phyloP scores from a whole-genome alignment of 2,113 vertebrate species.

The Phylloscopus whistleri region DNA sequence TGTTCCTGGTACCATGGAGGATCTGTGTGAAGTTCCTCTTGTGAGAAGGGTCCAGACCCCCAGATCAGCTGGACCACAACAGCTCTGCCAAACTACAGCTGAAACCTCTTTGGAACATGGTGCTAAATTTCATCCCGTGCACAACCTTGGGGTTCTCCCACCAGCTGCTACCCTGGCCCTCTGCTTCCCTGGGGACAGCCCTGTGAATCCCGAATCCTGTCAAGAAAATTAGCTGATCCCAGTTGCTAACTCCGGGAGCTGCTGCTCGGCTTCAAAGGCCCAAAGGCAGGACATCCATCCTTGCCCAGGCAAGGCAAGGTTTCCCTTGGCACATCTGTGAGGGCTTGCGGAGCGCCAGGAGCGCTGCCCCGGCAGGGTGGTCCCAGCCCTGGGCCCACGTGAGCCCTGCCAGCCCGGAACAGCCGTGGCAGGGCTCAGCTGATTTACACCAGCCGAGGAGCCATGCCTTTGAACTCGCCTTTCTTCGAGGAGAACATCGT shows the following conservation, averaged over 20 bases:
- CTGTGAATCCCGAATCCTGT: neutral
- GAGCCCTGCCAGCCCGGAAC: neutral
- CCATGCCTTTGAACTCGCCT: neutral
- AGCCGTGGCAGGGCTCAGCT: neutral
- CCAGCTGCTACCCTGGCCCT: neutral
- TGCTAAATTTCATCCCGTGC: fast-evolving
- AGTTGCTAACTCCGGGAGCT: fast-evolving
- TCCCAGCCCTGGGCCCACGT: neutral
- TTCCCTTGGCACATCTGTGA: neutral
- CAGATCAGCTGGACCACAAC: neutral
- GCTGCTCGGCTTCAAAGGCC: neutral
- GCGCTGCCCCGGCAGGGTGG: neutral
- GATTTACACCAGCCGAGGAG: neutral
- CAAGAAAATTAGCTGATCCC: neutral
- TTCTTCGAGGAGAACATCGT: neutral
- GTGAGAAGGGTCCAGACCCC: neutral
- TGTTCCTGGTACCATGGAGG: neutral
- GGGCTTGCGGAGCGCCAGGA: fast-evolving
- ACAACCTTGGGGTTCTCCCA: neutral
- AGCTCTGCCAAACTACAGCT: neutral
- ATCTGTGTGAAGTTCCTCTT: neutral
- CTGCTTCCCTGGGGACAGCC: neutral
- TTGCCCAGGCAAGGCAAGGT: fast-evolving
- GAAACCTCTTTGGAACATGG: neutral
- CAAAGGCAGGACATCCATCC: neutral